These are phyloP conservation scores for Macroglossus sobrinus DNA, from an alignment of 2,113 vertebrate species.

Conservation along the genomic window DNA sequence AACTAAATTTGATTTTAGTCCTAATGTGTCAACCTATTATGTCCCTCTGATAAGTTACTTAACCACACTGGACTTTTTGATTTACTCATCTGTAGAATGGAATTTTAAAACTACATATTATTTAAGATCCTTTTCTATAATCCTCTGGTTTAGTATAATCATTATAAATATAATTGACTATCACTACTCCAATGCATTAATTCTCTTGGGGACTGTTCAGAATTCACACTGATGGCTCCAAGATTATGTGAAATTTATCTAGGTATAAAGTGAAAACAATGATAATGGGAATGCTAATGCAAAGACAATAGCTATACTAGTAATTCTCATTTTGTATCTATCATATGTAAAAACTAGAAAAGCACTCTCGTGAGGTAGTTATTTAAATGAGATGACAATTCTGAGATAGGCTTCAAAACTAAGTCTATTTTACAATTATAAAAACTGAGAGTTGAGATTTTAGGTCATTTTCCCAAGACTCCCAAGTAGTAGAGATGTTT, in stretches of 20 bases:
- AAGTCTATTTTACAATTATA: neutral
- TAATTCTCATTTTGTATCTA: neutral
- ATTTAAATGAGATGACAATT: neutral
- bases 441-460: neutral
- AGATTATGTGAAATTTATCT: neutral
- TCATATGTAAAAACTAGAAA: neutral
- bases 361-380: neutral
- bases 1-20: neutral
- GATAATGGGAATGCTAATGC: neutral
- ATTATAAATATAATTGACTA: neutral
- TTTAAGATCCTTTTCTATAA: neutral
- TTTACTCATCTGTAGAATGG: neutral
- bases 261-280: neutral
- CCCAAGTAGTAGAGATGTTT: neutral
- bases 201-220: neutral
- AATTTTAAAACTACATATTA: neutral
- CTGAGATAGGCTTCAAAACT: neutral
- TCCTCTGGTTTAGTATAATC: neutral
- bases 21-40: neutral
- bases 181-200: neutral
- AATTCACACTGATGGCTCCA: neutral
- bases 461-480: neutral
- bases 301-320: neutral
- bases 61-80: neutral
- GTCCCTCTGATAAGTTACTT: neutral